Evolutionary conservation across 1,140 invertebrate genomes (phyloP).

Genomic region (Drosophila elegans): DNA sequence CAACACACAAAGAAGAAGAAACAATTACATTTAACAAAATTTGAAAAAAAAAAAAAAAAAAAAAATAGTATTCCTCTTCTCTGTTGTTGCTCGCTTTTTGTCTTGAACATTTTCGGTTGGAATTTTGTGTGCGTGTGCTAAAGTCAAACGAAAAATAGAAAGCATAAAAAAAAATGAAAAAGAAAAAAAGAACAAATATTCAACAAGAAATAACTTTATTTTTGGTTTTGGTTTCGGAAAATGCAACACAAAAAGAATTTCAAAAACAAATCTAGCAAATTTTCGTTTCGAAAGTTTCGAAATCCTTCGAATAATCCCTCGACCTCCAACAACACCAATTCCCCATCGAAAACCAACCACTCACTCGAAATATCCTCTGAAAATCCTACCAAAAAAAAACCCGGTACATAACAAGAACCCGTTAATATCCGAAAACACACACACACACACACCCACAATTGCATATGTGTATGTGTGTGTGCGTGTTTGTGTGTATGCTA

Average conservation of each 20-base stretch:
- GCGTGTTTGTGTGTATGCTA: conserved; percentile 2
- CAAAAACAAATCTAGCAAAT: conserved; percentile 1
- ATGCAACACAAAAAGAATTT: conserved; percentile 39
- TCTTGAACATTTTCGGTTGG: conserved; percentile 76
- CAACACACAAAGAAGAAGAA: conserved; percentile 51
- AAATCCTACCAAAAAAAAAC: conserved; percentile 25
- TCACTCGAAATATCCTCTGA: conserved; percentile 20
- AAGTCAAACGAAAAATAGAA: conserved; percentile 58
- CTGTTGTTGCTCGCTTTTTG: conserved; percentile 58
- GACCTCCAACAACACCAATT: conserved; percentile 30
- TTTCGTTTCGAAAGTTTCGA: conserved; percentile 25
- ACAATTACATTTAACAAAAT: background rate
- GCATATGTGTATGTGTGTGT: conserved; percentile 1
- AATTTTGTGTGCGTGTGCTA: conserved; percentile 85
- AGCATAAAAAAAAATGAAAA: conserved; percentile 25
- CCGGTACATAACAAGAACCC: conserved; percentile 73
- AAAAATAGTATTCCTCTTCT: conserved; percentile 23
- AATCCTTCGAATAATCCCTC: conserved; percentile 22
- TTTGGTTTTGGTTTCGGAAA: conserved; percentile 73
- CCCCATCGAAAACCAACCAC: conserved; percentile 28
- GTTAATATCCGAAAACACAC: background rate
- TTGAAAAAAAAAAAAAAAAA: background rate
- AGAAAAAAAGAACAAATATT: conserved; percentile 24
- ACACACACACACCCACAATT: conserved; percentile 5
- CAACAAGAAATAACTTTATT: conserved; percentile 56